Percentiles rank a stretch among this genome's conserved stretches.
Conservation (phyloP, 2,888 invertebrate genomes). For the Mamestra brassicae region DNA sequence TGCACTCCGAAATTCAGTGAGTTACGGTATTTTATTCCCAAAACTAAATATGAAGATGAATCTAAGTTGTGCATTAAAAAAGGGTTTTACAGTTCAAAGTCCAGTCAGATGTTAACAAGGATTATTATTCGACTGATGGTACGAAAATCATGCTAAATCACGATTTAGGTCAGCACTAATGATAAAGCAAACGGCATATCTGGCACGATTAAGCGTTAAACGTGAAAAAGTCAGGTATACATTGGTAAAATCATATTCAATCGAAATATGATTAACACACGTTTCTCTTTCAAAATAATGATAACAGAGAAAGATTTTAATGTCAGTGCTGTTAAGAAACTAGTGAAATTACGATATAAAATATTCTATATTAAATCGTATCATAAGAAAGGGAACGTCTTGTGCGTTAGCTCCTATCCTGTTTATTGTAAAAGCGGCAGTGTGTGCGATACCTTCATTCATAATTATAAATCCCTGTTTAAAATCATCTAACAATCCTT, state of each 20-base stretch:
- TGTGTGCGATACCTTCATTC: background rate
- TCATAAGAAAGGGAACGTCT: background rate
- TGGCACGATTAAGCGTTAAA: conserved; percentile 12
- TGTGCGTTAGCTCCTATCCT: background rate
- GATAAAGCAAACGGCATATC: conserved; percentile 35
- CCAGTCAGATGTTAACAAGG: conserved; percentile 34
- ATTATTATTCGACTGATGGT: conserved; percentile 33
- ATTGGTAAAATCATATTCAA: background rate
- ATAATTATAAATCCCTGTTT: background rate
- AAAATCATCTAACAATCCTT: background rate
- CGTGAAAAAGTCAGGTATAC: conserved; percentile 2
- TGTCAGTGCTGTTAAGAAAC: background rate
- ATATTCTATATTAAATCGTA: background rate
- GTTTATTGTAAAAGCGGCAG: background rate
- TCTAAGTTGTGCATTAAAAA: background rate
- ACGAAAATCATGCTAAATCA: conserved; percentile 51
- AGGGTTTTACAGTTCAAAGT: conserved; percentile 25
- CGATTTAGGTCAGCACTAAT: conserved; percentile 38
- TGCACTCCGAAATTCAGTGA: background rate
- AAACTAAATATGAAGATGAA: background rate
- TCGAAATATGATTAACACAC: background rate
- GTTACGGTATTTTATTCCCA: conserved; percentile 2
- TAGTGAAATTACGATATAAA: background rate
- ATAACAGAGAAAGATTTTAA: background rate
- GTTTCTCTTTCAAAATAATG: background rate